Evolutionary conservation across 2,888 invertebrate genomes (phyloP), one percentile per base, ranked within the genome.

Genomic region (Lepidochitona cinerea): DNA sequence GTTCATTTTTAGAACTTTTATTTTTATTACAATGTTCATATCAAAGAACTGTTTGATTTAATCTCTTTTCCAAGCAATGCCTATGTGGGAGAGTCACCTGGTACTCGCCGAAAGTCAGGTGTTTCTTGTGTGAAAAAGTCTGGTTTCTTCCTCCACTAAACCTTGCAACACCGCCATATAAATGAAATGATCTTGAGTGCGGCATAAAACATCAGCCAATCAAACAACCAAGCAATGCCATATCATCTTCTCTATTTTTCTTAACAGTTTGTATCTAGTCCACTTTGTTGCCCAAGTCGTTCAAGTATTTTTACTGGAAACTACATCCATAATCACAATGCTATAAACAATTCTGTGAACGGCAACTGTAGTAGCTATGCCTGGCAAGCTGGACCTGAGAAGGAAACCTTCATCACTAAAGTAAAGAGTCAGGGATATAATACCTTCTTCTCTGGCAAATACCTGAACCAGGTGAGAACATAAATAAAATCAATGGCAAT

Each of bases 371-470:
- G 94, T 80, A 93, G 94, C 37, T 68, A 77, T 0, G 71, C 89
- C 7, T 97, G 97, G 97, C 94, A 93, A 83, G 87, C 91, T 18
- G 87, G 89, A 5, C 90, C 92, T 5, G 97, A 97, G 89, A 90
- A 90, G 0, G 89, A 92, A 0, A 94, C 95, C 0, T 94, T 97
- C 84, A 95, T 95, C 0, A 92, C 93, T 0, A 88, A 93, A 53
- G 90, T 98, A 37, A 93, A 95, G 71, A 87, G 92, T 0, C 93
- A 93, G 0, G 92, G 92, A 7, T 98, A 97, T 87, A 93, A 91
- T 5, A 97, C 96, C 0, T 97, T 97, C 89, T 98, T 96, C 89
- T 96, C 96, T 81, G 97, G 98, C 68, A 98, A 98, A 92, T 98
- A 98, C 91, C 92, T 98, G 79, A 98, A 98, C 91, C 93, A 95